Evolutionary conservation across 2,797 vertebrate genomes (phyloP).

Genomic region (Leuciscus waleckii): DNA sequence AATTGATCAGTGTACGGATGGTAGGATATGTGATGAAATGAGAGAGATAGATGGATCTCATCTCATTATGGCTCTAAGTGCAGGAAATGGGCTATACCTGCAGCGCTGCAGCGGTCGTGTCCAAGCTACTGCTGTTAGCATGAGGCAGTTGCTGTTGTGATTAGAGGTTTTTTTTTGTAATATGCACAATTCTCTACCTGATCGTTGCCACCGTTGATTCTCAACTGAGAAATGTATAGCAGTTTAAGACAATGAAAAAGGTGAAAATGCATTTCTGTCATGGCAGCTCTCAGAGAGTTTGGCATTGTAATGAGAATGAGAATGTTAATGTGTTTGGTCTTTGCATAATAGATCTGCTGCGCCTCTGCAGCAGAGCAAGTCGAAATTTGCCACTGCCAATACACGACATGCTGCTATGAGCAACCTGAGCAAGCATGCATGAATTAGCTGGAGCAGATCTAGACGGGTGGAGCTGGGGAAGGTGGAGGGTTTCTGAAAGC

Average conservation of each 20-base stretch:
- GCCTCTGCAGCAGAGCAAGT: not conserved
- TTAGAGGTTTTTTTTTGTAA: not conserved
- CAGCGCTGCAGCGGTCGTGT: constrained; percentile 25
- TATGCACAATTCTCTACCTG: not conserved
- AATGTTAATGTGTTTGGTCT: not conserved
- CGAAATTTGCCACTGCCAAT: not conserved
- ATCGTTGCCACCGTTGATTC: not conserved
- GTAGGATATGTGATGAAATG: constrained; percentile 38
- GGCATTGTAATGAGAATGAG: not conserved
- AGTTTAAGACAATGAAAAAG: not conserved
- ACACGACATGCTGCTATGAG: not conserved
- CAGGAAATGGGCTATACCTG: constrained; percentile 58
- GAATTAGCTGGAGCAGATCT: not conserved
- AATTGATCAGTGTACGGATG: constrained; percentile 53
- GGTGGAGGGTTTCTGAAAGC: not conserved
- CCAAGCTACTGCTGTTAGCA: not conserved
- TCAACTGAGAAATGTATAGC: not conserved
- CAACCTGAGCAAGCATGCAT: not conserved
- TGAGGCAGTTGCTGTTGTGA: not conserved
- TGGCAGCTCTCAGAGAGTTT: not conserved
- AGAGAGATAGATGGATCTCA: constrained; percentile 43
- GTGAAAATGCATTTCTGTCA: not conserved
- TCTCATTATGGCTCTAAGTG: constrained; percentile 60
- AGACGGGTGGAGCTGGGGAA: not conserved
- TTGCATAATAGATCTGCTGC: not conserved